These are phyloP conservation scores for Rhincodon typus DNA, from an alignment of 2,797 vertebrate species.

Conservation along the genomic window DNA sequence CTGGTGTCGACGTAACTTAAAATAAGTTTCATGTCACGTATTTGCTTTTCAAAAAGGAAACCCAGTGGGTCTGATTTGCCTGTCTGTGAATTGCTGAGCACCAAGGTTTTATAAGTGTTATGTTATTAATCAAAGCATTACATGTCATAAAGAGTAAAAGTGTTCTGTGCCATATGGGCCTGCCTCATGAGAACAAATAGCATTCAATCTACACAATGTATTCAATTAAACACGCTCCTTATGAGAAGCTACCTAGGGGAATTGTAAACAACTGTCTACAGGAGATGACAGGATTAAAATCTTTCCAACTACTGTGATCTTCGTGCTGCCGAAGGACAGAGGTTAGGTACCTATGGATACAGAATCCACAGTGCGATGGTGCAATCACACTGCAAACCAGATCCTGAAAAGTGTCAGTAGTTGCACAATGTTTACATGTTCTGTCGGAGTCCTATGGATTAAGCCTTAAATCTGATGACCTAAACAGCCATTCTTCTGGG, in stretches of 20 bases:
- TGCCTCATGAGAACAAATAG: background rate
- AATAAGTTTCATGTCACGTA: conserved; percentile 7
- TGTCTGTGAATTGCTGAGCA: conserved; percentile 19
- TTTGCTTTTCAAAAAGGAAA: background rate
- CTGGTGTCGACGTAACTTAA: background rate
- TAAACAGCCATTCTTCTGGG: background rate
- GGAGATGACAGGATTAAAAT: conserved; percentile 25
- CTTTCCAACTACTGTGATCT: background rate
- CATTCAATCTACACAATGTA: background rate
- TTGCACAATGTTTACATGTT: background rate
- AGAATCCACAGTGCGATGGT: background rate
- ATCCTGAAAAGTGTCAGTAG: background rate
- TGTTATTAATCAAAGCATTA: conserved; percentile 26
- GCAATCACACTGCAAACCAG: background rate
- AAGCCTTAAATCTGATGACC: background rate
- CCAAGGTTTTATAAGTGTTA: background rate
- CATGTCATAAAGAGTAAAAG: background rate
- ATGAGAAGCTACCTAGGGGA: conserved; percentile 16
- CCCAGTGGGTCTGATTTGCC: conserved; percentile 1
- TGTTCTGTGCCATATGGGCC: conserved; percentile 27
- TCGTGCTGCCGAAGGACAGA: background rate
- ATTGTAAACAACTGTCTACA: background rate
- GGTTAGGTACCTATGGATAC: background rate
- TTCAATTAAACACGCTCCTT: conserved; percentile 12
- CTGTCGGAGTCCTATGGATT: background rate